phyloP scores from a whole-genome alignment of 2,797 vertebrate species.

The Thamnophis elegans region DNA sequence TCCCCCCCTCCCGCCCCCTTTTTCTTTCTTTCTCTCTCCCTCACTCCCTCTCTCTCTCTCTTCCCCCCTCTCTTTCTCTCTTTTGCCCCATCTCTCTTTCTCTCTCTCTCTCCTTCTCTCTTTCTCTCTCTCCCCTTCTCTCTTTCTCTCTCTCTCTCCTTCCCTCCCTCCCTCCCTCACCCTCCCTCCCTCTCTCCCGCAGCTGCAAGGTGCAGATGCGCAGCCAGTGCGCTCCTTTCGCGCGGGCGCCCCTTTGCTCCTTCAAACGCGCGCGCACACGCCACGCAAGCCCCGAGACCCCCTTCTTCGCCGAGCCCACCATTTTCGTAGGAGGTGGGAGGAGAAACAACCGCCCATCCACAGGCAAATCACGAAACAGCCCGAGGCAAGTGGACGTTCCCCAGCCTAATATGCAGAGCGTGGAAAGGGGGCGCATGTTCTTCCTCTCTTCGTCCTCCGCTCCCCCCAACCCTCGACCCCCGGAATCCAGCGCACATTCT shows the following conservation, averaged over 20 bases:
- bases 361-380: background rate
- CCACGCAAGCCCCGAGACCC: background rate
- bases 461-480: background rate
- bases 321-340: background rate
- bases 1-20: no score
- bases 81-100: no score
- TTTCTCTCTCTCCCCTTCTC: no score
- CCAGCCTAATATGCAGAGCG: background rate
- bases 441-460: background rate
- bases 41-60: no score
- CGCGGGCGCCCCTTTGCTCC: background rate
- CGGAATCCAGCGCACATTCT: background rate
- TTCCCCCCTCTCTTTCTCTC: no score
- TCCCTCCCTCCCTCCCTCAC: no score
- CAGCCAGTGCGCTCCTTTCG: background rate
- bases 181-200: background rate
- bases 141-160: fast-evolving
- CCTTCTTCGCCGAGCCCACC: background rate
- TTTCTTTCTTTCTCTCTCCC: no score
- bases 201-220: background rate
- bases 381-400: background rate
- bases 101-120: no score
- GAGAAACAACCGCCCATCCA: background rate
- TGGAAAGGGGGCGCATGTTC: background rate
- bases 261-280: background rate